These are phyloP conservation scores for Drosophila nigritarsus DNA, from an alignment of 2,888 invertebrate genomes.

Conservation along the genomic window DNA sequence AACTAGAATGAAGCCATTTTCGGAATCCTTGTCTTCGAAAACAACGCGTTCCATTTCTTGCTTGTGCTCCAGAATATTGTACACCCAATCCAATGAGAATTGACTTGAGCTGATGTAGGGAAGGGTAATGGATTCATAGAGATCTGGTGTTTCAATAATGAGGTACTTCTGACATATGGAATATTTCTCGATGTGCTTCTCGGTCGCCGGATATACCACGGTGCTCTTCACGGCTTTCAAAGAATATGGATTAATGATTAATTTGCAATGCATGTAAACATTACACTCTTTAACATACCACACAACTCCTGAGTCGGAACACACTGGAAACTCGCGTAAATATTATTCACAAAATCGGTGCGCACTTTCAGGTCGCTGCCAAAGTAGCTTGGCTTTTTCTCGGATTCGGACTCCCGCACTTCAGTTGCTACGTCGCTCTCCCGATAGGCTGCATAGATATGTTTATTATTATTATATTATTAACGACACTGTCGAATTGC, in stretches of 20 bases:
- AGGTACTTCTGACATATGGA: slow-evolving; percentile 90
- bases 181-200: slow-evolving; percentile 96
- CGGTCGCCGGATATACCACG: slow-evolving; percentile 96
- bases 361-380: slow-evolving; percentile 87
- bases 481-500: background rate
- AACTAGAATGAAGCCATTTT: slow-evolving; percentile 93
- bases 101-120: slow-evolving; percentile 91
- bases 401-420: slow-evolving; percentile 8
- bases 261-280: background rate
- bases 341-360: slow-evolving; percentile 91
- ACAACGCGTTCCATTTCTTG: slow-evolving; percentile 95
- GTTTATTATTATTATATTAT: background rate
- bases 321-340: slow-evolving; percentile 93
- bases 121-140: slow-evolving; percentile 92
- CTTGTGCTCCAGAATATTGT: slow-evolving; percentile 97
- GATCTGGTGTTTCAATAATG: slow-evolving; percentile 92
- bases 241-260: background rate
- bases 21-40: slow-evolving; percentile 90
- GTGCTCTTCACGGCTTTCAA: slow-evolving; percentile 92
- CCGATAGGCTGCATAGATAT: slow-evolving; percentile 86
- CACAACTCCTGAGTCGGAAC: slow-evolving; percentile 88
- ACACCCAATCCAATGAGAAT: slow-evolving; percentile 97
- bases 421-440: slow-evolving; percentile 82
- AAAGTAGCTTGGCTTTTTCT: slow-evolving; percentile 86
- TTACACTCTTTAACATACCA: slow-evolving; percentile 85